Evolutionary conservation across 2,888 invertebrate species (phyloP).

Genomic region (Atethmia centrago): DNA sequence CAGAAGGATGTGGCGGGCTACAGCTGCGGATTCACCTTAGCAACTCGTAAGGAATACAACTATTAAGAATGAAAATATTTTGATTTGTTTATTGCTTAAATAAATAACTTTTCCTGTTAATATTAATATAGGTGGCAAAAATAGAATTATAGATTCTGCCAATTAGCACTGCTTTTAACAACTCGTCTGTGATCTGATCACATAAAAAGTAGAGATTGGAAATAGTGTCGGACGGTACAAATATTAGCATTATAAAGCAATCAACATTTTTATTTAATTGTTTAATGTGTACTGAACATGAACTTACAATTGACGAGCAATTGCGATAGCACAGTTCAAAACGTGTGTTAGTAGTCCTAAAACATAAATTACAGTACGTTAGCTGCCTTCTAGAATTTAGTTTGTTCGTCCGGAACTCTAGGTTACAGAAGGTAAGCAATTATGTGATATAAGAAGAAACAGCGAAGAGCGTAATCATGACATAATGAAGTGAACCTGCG

Average conservation of each 20-base stretch:
- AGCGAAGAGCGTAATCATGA: constrained; percentile 43
- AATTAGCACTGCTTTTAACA: constrained; percentile 4
- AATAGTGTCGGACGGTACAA: background rate
- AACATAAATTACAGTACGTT: background rate
- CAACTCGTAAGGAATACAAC: constrained; percentile 1
- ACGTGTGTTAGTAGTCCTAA: background rate
- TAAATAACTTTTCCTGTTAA: background rate
- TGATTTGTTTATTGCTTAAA: background rate
- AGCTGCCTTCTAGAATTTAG: too few relatives aligned
- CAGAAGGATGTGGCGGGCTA: too few relatives aligned
- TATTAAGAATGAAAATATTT: background rate
- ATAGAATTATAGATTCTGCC: background rate
- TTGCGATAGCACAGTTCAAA: background rate
- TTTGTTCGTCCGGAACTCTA: constrained; percentile 16
- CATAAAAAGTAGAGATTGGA: background rate
- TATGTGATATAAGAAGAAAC: constrained; percentile 59
- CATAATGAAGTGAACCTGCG: constrained; percentile 39
- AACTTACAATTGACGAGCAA: background rate
- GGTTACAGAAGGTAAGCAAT: constrained; percentile 42
- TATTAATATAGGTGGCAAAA: background rate
- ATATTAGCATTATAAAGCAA: background rate
- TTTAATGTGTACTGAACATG: background rate
- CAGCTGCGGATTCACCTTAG: too few relatives aligned
- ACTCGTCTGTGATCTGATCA: background rate
- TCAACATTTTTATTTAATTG: background rate